A percentile compares a stretch with the other conserved stretches of the same genome.
phyloP scores from a whole-genome alignment of 2,797 vertebrate genomes.

The Poeciliopsis gracilis region DNA sequence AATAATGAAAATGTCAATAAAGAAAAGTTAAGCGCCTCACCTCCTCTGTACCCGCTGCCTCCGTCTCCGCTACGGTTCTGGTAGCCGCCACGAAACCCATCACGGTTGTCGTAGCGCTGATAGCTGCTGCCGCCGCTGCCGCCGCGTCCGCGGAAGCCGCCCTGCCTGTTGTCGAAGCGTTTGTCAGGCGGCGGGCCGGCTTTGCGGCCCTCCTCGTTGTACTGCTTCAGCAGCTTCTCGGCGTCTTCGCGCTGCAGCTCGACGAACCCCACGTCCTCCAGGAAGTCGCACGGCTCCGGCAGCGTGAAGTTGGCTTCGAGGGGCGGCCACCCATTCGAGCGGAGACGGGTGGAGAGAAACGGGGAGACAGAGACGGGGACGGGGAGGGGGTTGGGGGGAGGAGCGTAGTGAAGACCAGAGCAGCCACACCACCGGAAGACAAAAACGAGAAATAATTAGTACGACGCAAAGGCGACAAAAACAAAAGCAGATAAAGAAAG shows the following conservation, averaged over 20 bases:
- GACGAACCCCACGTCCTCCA: conserved; percentile 85
- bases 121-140: conserved; percentile 75
- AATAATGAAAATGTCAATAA: no score
- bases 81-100: conserved; percentile 79
- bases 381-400: conserved; percentile 33
- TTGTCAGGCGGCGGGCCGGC: conserved; percentile 91
- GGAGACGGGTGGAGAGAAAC: conserved; percentile 56
- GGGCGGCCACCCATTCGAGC: conserved; percentile 51
- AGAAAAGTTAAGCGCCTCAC: conserved; percentile 43
- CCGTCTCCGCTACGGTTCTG: conserved; percentile 77
- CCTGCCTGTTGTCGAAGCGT: conserved; percentile 86
- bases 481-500: conserved; percentile 67
- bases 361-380: conserved; percentile 37
- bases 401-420: conserved; percentile 80
- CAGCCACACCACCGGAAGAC: conserved; percentile 78
- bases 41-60: conserved; percentile 77
- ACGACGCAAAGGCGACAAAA: conserved; percentile 47
- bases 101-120: conserved; percentile 85
- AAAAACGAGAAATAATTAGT: conserved; percentile 77
- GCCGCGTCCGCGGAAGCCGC: conserved; percentile 82
- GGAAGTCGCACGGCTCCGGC: conserved; percentile 90
- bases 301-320: conserved; percentile 89
- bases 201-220: conserved; percentile 92
- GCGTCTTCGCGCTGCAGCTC: conserved; percentile 89
- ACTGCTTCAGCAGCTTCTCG: conserved; percentile 86